These are phyloP conservation scores for Pogona vitticeps DNA, from an alignment of 2,113 vertebrate genomes.

Conservation along the genomic window DNA sequence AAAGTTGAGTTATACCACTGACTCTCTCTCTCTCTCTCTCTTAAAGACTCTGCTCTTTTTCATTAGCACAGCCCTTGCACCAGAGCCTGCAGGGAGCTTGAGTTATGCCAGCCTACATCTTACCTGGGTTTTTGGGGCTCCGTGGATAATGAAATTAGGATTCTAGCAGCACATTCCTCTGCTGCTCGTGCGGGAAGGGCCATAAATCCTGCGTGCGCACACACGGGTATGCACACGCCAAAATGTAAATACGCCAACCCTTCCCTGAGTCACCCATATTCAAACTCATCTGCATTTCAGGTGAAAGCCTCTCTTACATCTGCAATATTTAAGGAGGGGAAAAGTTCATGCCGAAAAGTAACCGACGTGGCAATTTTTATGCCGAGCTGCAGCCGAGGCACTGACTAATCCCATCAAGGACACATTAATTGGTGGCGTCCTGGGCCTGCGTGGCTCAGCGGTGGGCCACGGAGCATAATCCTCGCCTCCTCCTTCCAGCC, in stretches of 20 bases:
- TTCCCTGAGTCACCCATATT: slow-evolving; percentile 49
- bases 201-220: slow-evolving; percentile 50
- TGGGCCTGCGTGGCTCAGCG: slow-evolving; percentile 62
- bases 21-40: not conserved
- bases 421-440: slow-evolving; percentile 63
- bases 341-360: slow-evolving; percentile 60
- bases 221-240: not conserved
- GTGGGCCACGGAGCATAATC: slow-evolving; percentile 66
- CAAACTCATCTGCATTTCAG: slow-evolving; percentile 63
- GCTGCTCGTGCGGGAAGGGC: slow-evolving; percentile 4
- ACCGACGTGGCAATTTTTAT: slow-evolving; percentile 60
- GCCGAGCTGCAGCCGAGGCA: slow-evolving; percentile 58
- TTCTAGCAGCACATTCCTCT: slow-evolving; percentile 30
- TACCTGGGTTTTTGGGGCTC: slow-evolving; percentile 29
- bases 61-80: fast-evolving
- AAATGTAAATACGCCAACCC: slow-evolving; percentile 44
- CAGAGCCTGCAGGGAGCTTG: not conserved
- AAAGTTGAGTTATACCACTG: not conserved
- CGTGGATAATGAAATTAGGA: slow-evolving; percentile 44
- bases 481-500: slow-evolving; percentile 63
- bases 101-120: not conserved
- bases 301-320: slow-evolving; percentile 50
- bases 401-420: slow-evolving; percentile 70
- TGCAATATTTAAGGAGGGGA: slow-evolving; percentile 52
- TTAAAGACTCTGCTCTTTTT: fast-evolving